phyloP scores from a whole-genome alignment of 2,797 vertebrate genomes.

The Darevskia nairensis region DNA sequence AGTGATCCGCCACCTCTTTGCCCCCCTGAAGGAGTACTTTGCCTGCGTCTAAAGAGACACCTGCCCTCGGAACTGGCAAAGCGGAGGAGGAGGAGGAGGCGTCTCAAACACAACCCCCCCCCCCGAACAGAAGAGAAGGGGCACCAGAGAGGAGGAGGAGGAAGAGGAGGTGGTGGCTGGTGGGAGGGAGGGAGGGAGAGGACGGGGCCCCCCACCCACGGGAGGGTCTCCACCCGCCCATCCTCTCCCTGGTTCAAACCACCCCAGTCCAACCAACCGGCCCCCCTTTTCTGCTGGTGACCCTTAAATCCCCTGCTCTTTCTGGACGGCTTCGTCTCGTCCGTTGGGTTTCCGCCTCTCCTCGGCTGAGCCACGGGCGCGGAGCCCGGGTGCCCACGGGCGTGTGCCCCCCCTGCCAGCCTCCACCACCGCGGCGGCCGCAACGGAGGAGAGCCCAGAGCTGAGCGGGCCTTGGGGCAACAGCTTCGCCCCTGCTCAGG shows the following conservation, averaged over 20 bases:
- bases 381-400: too few species aligned
- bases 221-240: slow-evolving; percentile 37
- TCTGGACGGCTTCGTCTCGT: slow-evolving; percentile 88
- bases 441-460: slow-evolving; percentile 17
- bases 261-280: background rate
- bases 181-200: slow-evolving; percentile 71
- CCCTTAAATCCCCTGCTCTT: slow-evolving; percentile 93
- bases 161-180: slow-evolving; percentile 67
- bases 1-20: slow-evolving; percentile 98
- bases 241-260: background rate
- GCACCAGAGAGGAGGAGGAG: slow-evolving; percentile 75
- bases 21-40: slow-evolving; percentile 98
- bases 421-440: background rate
- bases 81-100: slow-evolving; percentile 67
- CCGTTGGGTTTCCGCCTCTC: slow-evolving; percentile 82
- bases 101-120: slow-evolving; percentile 80
- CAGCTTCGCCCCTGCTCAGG: slow-evolving; percentile 45
- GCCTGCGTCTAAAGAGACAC: slow-evolving; percentile 89
- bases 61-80: slow-evolving; percentile 76
- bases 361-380: slow-evolving; percentile 53
- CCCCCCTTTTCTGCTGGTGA: slow-evolving; percentile 63
- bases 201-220: slow-evolving; percentile 53
- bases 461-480: slow-evolving; percentile 11
- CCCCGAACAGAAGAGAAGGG: slow-evolving; percentile 80
- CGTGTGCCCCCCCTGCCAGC: background rate